phyloP scores from a whole-genome alignment of 2,797 vertebrate species.

The Cygnus olor region DNA sequence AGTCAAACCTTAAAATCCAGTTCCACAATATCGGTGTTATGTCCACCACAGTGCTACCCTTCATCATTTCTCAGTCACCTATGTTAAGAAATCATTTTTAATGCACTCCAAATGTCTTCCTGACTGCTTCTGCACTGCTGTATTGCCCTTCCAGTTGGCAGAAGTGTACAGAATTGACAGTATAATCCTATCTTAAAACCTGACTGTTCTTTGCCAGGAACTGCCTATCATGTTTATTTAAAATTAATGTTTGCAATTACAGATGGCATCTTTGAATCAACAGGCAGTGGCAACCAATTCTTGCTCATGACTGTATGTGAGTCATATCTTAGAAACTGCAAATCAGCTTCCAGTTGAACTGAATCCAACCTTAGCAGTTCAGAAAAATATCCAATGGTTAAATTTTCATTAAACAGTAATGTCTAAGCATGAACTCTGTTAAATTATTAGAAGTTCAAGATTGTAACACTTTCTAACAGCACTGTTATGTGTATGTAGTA shows the following conservation, averaged over 20 bases:
- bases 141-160: neutral
- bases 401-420: neutral
- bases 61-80: neutral
- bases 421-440: neutral
- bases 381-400: neutral
- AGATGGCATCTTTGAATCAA: neutral
- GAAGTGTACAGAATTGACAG: neutral
- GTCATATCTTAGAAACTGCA: neutral
- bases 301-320: neutral
- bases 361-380: neutral
- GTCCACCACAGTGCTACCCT: neutral
- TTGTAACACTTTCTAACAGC: neutral
- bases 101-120: neutral
- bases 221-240: neutral
- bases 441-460: neutral
- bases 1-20: neutral
- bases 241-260: neutral
- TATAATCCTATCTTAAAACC: neutral
- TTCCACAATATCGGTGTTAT: neutral
- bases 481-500: neutral
- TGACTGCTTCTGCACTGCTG: neutral
- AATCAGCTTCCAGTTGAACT: neutral
- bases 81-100: neutral
- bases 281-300: neutral
- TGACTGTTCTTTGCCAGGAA: neutral